Evolutionary conservation across 2,797 vertebrate genomes (phyloP).

Genomic region (Coluber constrictor): DNA sequence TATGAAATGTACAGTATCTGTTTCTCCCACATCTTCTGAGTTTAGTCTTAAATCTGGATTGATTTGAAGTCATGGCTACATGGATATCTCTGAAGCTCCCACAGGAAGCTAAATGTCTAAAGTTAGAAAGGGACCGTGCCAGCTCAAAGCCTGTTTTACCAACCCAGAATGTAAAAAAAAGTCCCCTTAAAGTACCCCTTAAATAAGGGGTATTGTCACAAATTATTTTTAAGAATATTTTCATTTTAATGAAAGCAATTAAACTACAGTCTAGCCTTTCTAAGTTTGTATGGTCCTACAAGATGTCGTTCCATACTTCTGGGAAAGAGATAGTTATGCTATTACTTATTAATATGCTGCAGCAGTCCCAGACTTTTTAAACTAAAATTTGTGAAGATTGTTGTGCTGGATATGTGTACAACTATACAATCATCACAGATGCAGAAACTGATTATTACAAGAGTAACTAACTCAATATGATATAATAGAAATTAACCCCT

Average conservation of each 20-base stretch:
- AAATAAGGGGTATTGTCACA: background rate
- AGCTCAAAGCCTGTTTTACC: background rate
- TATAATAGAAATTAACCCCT: background rate
- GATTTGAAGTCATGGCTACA: background rate
- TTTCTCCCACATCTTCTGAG: background rate
- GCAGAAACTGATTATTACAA: background rate
- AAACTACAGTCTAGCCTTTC: background rate
- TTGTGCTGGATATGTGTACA: background rate
- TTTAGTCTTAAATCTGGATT: background rate
- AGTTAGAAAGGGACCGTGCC: background rate
- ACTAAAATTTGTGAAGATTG: background rate
- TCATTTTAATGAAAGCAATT: constrained; percentile 1
- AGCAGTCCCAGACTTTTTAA: background rate
- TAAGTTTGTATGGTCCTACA: background rate
- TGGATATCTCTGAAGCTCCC: background rate
- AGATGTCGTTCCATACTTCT: background rate
- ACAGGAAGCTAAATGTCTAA: background rate
- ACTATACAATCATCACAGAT: background rate
- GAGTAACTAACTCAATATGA: background rate
- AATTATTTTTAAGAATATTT: background rate
- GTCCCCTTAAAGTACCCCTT: background rate
- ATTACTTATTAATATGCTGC: background rate
- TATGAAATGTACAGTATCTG: background rate
- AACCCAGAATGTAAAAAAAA: background rate
- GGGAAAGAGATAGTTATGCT: background rate